Evolutionary conservation across 2,113 vertebrate genomes (phyloP), one percentile per base, ranked within the genome.

Genomic region (Herpetotheres cachinnans): DNA sequence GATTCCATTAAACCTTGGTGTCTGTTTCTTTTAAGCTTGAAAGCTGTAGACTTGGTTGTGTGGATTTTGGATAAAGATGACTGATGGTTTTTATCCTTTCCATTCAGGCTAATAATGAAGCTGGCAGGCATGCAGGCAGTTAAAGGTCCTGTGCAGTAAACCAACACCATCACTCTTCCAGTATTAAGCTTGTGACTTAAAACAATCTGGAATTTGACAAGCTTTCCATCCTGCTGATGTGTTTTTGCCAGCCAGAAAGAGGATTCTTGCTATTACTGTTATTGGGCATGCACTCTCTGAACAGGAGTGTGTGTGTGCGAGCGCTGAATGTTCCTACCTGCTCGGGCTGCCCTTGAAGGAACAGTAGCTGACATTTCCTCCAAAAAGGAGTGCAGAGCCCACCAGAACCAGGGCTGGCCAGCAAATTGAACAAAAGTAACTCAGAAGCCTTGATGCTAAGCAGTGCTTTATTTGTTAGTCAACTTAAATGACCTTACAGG

Each of bases 41-140:
- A 93, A 91, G 50, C 74, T 56, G 46, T 38, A 82, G 87, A 10
- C 26, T 66, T 30, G 66, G 18, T 42, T 46, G 61, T 93, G 86
- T 96, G 91, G 93, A 77, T 82, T 97, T 97, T 93, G 94, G 87
- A 59, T 91, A 29, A 73, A 82, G 93, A 40, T 90, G 94, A 40
- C 65, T 90, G 87, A 66, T 83, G 59, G 36, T 10, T 78, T 94
- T 93, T 73, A 70, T 72, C 44, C 94, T 69, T 93, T 73, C 74
- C 40, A 13, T 93, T 85, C 84, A 90, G 54, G 55, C 62, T 42
- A 34, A 0, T 77, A 88, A 90, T 66, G 20, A 50, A 29, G 58
- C 78, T 95, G 91, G 89, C 89, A 93, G 77, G 83, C 46, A 1
- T 54, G 67, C 67, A 81, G 77, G 69, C 83, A 78, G 54, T 58